Evolutionary conservation across 2,113 vertebrate genomes (phyloP).

Genomic region (Ammodytes marinus): DNA sequence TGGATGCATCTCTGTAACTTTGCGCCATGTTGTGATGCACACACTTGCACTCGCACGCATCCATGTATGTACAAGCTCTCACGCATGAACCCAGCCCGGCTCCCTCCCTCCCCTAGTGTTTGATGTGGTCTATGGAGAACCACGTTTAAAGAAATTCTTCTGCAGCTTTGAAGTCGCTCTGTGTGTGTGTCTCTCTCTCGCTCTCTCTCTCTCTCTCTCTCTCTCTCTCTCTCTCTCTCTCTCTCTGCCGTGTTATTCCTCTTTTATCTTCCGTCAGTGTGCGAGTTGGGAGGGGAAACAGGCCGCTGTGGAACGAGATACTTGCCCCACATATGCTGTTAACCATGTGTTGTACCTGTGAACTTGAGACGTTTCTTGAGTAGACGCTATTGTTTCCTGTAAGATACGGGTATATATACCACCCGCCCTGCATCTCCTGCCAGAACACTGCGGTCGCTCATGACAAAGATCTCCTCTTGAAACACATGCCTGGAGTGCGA

Average conservation of each 20-base stretch:
- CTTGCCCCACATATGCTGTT: constrained; percentile 68
- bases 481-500: constrained; percentile 55
- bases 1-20: constrained; percentile 68
- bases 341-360: constrained; percentile 70
- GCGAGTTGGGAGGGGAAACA: constrained; percentile 61
- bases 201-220: not conserved
- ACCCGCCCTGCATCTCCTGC: constrained; percentile 12
- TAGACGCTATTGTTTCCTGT: constrained; percentile 66
- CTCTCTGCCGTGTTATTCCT: constrained; percentile 61
- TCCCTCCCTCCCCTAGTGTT: constrained; percentile 68
- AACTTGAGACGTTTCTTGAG: constrained; percentile 70
- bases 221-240: constrained; percentile 71
- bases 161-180: constrained; percentile 82
- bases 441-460: constrained; percentile 41
- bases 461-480: constrained; percentile 45
- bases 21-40: constrained; percentile 53
- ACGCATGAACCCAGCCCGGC: constrained; percentile 27
- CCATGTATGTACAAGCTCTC: not conserved
- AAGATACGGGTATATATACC: constrained; percentile 22
- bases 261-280: constrained; percentile 80
- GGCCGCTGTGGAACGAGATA: constrained; percentile 69
- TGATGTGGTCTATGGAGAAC: constrained; percentile 86
- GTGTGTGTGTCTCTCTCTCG: constrained; percentile 65
- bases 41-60: constrained; percentile 35
- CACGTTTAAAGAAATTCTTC: constrained; percentile 82